Evolutionary conservation across 2,797 vertebrate genomes (phyloP).

Genomic region (Sphaeramia orbicularis): DNA sequence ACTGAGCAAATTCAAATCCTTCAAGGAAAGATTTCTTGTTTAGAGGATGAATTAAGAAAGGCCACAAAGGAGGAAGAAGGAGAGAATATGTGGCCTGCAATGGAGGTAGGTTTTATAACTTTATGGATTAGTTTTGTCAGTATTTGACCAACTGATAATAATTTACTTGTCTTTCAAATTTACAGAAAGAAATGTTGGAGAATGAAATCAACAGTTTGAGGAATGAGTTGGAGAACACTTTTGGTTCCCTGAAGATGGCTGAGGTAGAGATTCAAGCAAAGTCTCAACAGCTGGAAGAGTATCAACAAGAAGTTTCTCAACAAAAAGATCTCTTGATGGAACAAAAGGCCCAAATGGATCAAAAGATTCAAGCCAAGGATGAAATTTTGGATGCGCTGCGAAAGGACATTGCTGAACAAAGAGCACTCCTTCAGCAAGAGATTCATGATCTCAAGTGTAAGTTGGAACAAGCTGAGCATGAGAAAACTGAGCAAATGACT

Average conservation of each 20-base stretch:
- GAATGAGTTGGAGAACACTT: slow-evolving; percentile 78
- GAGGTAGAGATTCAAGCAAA: slow-evolving; percentile 81
- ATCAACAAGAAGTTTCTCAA: slow-evolving; percentile 60
- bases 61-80: slow-evolving; percentile 85
- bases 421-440: slow-evolving; percentile 53
- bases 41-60: slow-evolving; percentile 89
- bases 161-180: slow-evolving; percentile 20
- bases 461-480: slow-evolving; percentile 58
- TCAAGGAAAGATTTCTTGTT: slow-evolving; percentile 90
- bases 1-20: slow-evolving; percentile 92
- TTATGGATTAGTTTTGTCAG: background rate
- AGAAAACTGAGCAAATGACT: slow-evolving; percentile 53
- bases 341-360: slow-evolving; percentile 39
- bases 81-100: slow-evolving; percentile 91
- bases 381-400: slow-evolving; percentile 42
- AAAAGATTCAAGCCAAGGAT: slow-evolving; percentile 60
- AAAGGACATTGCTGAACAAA: slow-evolving; percentile 57
- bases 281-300: slow-evolving; percentile 70
- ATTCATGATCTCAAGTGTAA: slow-evolving; percentile 60
- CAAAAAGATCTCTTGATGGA: slow-evolving; percentile 76
- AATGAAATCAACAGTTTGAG: slow-evolving; percentile 60
- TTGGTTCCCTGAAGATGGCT: slow-evolving; percentile 68
- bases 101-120: slow-evolving; percentile 86
- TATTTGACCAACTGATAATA: background rate
- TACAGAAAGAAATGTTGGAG: slow-evolving; percentile 67